Evolutionary conservation across 2,888 invertebrate species (phyloP).

Genomic region (Nomada ruficornis): DNA sequence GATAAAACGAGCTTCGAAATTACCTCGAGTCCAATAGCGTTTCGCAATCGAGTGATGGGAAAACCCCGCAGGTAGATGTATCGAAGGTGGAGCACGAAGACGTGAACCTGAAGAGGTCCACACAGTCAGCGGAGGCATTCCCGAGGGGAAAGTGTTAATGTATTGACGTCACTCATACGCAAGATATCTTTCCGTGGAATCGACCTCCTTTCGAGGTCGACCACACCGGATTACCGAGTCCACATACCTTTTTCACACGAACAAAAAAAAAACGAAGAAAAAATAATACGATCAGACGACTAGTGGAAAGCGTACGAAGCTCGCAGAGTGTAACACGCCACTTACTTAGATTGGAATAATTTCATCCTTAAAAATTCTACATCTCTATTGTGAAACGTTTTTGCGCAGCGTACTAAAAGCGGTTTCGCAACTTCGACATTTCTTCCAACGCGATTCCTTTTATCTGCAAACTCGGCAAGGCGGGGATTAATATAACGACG

Average conservation of each 20-base stretch:
- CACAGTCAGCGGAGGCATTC: conserved; percentile 56
- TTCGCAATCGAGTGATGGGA: conserved; percentile 15
- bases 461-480: conserved; percentile 3
- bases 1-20: conserved; percentile 2
- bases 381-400: conserved; percentile 48
- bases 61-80: conserved; percentile 4
- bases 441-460: conserved; percentile 37
- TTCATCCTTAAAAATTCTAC: conserved; percentile 8
- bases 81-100: conserved; percentile 16
- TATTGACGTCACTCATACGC: conserved; percentile 74
- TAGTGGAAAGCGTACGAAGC: background rate
- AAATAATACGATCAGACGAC: background rate
- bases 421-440: conserved; percentile 40
- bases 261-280: conserved; percentile 12
- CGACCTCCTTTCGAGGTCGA: conserved; percentile 76
- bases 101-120: conserved; percentile 51
- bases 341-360: conserved; percentile 19
- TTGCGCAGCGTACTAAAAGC: conserved; percentile 20
- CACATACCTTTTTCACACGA: conserved; percentile 44
- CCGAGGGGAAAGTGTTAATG: conserved; percentile 74
- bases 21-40: background rate
- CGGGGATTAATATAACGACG: background rate
- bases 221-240: conserved; percentile 60
- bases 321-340: background rate
- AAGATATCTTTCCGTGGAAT: conserved; percentile 73